Percentiles rank a stretch among this genome's conserved stretches.
phyloP scores from a whole-genome alignment of 2,797 vertebrate genomes.

The Heterohyrax brucei region DNA sequence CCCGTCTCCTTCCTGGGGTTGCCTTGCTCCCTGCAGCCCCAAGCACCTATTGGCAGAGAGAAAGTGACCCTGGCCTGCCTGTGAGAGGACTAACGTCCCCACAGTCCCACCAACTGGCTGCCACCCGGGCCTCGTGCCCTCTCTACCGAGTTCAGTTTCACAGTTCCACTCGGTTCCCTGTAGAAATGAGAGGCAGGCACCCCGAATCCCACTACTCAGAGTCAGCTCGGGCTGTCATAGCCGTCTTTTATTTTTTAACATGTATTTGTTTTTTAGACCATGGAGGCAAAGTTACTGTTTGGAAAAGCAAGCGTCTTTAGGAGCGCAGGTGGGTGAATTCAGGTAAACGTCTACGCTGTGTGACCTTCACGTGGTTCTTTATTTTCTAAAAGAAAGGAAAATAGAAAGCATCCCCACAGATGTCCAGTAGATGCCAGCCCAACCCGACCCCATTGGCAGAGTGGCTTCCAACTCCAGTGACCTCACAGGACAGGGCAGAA shows the following conservation, averaged over 20 bases:
- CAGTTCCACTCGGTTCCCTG: not conserved
- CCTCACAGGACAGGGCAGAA: too few relatives aligned
- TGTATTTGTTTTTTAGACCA: not conserved
- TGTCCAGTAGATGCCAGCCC: too few relatives aligned
- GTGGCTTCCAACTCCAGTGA: too few relatives aligned
- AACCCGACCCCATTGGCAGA: too few relatives aligned
- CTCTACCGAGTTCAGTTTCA: not conserved
- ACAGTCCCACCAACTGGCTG: too few relatives aligned
- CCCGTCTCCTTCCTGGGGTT: too few relatives aligned
- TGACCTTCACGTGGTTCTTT: not conserved
- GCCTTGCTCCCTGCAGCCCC: too few relatives aligned
- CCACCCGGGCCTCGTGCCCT: too few relatives aligned
- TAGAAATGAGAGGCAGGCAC: not conserved
- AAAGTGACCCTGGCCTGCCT: not conserved
- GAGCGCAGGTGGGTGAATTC: not conserved
- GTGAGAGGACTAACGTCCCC: rapidly evolving
- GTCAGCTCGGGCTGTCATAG: not conserved
- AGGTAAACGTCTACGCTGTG: not conserved
- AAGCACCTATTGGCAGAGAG: not conserved
- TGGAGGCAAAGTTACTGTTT: rapidly evolving
- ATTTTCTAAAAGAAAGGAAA: not conserved
- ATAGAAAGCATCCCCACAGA: not conserved
- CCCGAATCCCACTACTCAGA: not conserved
- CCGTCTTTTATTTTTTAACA: too few relatives aligned
- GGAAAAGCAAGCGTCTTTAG: not conserved